Conservation (phyloP, 2,797 vertebrate genomes). For the Neomorphus geoffroyi region DNA sequence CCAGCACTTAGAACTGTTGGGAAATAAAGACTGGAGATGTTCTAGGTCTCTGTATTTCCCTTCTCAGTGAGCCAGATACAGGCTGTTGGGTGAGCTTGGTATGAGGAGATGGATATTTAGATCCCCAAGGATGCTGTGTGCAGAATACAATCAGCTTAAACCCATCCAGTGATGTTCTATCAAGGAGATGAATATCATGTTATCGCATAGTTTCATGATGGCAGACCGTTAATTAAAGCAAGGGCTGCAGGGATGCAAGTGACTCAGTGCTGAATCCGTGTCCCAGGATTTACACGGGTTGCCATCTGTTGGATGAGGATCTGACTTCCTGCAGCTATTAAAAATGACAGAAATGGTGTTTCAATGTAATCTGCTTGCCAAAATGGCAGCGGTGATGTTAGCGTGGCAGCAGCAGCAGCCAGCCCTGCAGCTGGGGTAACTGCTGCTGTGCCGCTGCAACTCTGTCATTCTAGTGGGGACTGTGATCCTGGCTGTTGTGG, state of each 20-base stretch:
- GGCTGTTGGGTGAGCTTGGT: background rate
- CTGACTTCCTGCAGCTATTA: background rate
- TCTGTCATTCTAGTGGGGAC: background rate
- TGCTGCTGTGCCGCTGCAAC: background rate
- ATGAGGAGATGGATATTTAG: background rate
- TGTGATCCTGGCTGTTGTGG: accelerated
- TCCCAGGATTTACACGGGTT: background rate
- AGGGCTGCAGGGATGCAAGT: background rate
- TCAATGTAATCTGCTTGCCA: background rate
- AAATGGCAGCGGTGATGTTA: background rate
- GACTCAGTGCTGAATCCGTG: background rate
- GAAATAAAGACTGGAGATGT: background rate
- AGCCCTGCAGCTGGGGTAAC: accelerated
- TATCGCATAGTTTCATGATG: background rate
- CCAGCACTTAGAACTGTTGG: background rate
- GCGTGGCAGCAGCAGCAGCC: background rate
- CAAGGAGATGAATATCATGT: background rate
- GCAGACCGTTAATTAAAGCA: background rate
- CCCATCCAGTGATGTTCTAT: background rate
- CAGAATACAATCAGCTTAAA: background rate
- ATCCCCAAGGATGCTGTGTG: background rate
- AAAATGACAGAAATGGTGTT: background rate
- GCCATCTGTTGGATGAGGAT: slow-evolving; percentile 28
- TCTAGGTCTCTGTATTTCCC: background rate
- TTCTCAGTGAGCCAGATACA: background rate